phyloP scores from a whole-genome alignment of 2,797 vertebrate species.

The Hydrophis major region DNA sequence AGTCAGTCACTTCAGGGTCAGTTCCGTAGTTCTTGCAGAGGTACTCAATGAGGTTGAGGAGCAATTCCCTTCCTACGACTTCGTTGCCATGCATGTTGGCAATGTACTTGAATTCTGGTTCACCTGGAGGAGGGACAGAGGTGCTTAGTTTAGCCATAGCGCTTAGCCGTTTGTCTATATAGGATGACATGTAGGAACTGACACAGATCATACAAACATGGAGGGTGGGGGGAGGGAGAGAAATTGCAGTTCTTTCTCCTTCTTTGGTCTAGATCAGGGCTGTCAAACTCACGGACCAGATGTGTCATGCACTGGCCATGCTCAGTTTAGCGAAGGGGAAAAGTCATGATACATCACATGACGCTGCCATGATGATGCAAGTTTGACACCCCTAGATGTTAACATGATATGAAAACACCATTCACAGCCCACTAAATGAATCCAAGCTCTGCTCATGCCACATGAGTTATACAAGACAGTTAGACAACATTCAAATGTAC shows the following conservation, averaged over 20 bases:
- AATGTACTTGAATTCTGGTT: constrained; percentile 97
- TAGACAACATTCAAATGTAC: background rate
- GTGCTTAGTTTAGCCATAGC: background rate
- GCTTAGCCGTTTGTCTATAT: background rate
- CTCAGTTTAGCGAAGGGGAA: no score
- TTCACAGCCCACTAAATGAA: background rate
- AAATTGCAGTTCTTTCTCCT: background rate
- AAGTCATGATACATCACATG: no score
- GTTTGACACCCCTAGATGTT: no score
- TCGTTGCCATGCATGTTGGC: constrained; percentile 99
- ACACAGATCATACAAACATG: background rate
- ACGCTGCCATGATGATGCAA: no score
- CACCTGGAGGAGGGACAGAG: constrained; percentile 73
- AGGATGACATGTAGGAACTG: background rate
- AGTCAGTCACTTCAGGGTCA: constrained; percentile 85
- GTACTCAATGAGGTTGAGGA: constrained; percentile 95
- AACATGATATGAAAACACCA: background rate
- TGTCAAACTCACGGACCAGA: no score
- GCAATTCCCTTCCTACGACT: constrained; percentile 91
- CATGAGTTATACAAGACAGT: background rate
- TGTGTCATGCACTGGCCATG: no score
- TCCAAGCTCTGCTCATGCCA: background rate
- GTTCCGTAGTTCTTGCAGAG: constrained; percentile 92
- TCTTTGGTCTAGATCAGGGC: background rate
- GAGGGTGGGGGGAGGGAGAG: no score